These are phyloP conservation scores for Hypselothyrea guttata DNA, from an alignment of 2,888 invertebrate genomes.

Conservation along the genomic window DNA sequence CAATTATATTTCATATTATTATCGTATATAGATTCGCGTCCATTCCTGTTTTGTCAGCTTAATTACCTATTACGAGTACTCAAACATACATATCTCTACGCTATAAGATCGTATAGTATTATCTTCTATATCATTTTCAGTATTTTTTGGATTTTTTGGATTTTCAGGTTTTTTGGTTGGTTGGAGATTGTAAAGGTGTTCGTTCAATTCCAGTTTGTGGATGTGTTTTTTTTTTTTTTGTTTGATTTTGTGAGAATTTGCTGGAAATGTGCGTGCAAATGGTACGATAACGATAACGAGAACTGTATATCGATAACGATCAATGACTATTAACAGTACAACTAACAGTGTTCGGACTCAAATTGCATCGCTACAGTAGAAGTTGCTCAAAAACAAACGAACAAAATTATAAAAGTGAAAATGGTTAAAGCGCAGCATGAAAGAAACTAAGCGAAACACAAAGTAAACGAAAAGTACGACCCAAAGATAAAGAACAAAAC, in stretches of 20 bases:
- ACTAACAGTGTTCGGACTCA: constrained; percentile 37
- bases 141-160: neutral
- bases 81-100: constrained; percentile 9
- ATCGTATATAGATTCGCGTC: constrained; percentile 21
- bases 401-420: constrained; percentile 17
- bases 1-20: constrained; percentile 17
- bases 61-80: constrained; percentile 27
- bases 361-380: constrained; percentile 38
- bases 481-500: constrained; percentile 4
- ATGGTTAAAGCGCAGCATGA: constrained; percentile 42
- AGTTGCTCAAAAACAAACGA: constrained; percentile 22
- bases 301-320: constrained; percentile 13
- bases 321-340: constrained; percentile 47
- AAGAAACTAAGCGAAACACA: constrained; percentile 26
- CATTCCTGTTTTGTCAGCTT: constrained; percentile 21
- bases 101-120: constrained; percentile 3
- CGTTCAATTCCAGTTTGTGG: constrained; percentile 3
- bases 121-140: neutral
- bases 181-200: neutral
- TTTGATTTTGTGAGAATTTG: too few species aligned
- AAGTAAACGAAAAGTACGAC: constrained; percentile 3
- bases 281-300: constrained; percentile 44
- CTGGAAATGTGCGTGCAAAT: constrained; percentile 50
- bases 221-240: constrained; percentile 8
- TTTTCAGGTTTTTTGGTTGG: too few species aligned